Evolutionary conservation across 2,113 vertebrate genomes (phyloP).

Genomic region (Chlorodrepanis virens): DNA sequence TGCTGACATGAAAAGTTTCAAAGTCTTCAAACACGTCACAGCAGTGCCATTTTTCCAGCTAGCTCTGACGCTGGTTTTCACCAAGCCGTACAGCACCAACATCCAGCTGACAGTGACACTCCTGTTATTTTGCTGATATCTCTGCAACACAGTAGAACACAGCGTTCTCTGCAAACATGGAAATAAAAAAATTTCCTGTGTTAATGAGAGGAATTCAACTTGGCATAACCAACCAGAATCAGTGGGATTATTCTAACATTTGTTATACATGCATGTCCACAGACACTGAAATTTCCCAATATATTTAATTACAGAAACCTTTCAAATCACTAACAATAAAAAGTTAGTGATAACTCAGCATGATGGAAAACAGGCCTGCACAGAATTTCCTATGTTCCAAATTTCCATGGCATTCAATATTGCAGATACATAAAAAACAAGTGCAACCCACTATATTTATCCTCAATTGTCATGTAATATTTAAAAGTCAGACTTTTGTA

Average conservation of each 20-base stretch:
- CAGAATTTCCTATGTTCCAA: background rate
- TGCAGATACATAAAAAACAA: background rate
- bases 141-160: background rate
- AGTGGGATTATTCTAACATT: background rate
- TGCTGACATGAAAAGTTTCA: background rate
- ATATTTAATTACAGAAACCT: background rate
- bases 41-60: background rate
- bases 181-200: background rate
- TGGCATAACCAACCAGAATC: background rate
- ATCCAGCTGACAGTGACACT: background rate
- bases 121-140: background rate
- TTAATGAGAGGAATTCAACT: background rate
- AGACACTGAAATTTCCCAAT: background rate
- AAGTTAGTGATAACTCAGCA: background rate
- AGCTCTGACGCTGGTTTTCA: fast-evolving
- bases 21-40: background rate
- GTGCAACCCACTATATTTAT: background rate
- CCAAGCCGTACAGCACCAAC: background rate
- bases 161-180: background rate
- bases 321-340: background rate
- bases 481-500: background rate
- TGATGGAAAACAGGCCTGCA: background rate
- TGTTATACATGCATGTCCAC: background rate
- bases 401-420: background rate
- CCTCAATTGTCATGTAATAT: background rate